Base-by-base conservation (phyloP, 1,140 invertebrate genomes). In the Camponotus vicinus region DNA sequence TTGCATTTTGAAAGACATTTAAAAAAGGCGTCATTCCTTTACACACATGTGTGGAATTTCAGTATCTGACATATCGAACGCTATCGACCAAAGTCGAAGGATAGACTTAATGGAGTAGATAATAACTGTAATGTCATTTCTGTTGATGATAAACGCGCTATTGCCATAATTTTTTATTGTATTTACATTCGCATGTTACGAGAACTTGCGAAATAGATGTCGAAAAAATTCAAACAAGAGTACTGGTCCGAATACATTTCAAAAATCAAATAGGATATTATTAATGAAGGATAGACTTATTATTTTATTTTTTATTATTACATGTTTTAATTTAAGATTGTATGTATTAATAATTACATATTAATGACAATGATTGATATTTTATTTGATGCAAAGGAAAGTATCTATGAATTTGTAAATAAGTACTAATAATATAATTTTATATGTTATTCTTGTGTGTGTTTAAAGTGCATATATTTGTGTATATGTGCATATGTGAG, bases 21-120 rank as follows among this genome's bases (percentile, higher is more conserved):
- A 15, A 15, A 63, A 78, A 32, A 37, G 13, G 21, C 21, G 49
- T 59, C 52, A 80, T 57, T 57, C 21, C 0, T 15, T 15, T 2
- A 79, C 69, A 9, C 13, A 69, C 42, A 69, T 69, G 55, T 49
- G n/a, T 34, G 5, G 2, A 7, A 21, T 80, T 42, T 37, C 7
- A 40, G 32, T 15, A 73, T 18, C 18, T 4, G 34, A n/a, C 11
- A 9, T 82, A 52, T 52, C 13, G 15, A 18, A 6, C 15, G 15
- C 1, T 79, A 77, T 83, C 64, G 3, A 18, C 37, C 4, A 21
- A 11, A 42, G n/a, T 77, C 64, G 45, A 89, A 89, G 86, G 55
- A 75, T 73, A 42, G 1, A 42, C 13, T 15, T 73, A 63, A 83
- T 49, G 27, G 45, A 73, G 15, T 49, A 45, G 40, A 49, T 73